Conservation (phyloP, 2,888 invertebrate species). For the Neoaliturus tenellus region DNA sequence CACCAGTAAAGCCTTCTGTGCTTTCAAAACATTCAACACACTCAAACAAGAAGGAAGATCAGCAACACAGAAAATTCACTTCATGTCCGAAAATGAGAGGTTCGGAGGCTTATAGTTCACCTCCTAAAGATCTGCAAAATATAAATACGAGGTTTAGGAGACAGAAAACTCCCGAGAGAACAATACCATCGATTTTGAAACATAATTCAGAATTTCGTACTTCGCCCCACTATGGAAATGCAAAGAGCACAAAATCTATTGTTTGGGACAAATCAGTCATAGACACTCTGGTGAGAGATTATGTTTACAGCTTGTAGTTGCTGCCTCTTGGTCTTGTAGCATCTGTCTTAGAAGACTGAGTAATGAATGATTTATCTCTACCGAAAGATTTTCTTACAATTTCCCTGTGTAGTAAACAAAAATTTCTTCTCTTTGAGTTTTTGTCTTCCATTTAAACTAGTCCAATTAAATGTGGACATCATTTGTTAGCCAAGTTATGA, state of each 20-base stretch:
- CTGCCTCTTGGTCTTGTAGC: neutral
- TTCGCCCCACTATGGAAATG: neutral
- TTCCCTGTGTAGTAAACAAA: neutral
- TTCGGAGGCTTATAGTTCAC: neutral
- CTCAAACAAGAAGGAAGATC: conserved; percentile 5
- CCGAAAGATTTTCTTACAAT: too few relatives aligned
- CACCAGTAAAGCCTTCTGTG: conserved; percentile 10
- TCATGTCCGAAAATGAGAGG: conserved; percentile 5
- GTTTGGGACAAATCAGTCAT: neutral
- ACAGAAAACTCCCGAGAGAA: neutral
- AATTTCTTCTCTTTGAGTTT: neutral
- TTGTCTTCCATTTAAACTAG: too few relatives aligned
- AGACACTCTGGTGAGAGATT: neutral
- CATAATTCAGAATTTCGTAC: neutral
- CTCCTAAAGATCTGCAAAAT: neutral
- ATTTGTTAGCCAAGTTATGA: too few relatives aligned
- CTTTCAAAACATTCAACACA: conserved; percentile 1
- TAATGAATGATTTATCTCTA: too few relatives aligned
- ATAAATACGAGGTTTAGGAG: neutral
- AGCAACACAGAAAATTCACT: conserved; percentile 33
- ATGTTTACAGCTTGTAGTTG: neutral
- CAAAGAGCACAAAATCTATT: neutral
- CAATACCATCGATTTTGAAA: conserved; percentile 20
- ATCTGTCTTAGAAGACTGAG: neutral
- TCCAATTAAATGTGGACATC: too few relatives aligned